Percentiles rank a stretch among this genome's conserved stretches.
Conservation (phyloP, 2,888 invertebrate genomes). For the Platyscelio sp. region DNA sequence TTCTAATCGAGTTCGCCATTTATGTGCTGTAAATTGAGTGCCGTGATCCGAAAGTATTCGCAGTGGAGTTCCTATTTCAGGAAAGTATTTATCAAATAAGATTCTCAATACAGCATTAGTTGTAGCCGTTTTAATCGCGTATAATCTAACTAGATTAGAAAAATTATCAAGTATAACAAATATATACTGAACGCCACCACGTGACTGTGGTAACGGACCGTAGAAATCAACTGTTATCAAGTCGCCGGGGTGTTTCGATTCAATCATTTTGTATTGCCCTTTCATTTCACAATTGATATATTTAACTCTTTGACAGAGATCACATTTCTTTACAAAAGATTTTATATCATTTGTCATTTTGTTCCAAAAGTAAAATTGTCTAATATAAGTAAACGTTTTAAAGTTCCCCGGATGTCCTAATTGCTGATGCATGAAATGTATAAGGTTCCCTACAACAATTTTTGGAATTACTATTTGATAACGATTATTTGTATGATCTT, state of each 20-base stretch:
- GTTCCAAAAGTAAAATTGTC: slow-evolving; percentile 61
- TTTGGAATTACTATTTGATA: slow-evolving; percentile 14
- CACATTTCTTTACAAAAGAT: slow-evolving; percentile 26
- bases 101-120: too few relatives aligned
- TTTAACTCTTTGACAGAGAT: slow-evolving; percentile 23
- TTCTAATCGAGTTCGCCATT: too few relatives aligned
- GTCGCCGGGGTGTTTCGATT: too few relatives aligned
- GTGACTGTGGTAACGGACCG: slow-evolving; percentile 25
- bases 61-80: too few relatives aligned
- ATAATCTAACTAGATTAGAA: slow-evolving; percentile 15
- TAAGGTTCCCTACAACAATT: background rate
- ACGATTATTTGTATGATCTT: background rate
- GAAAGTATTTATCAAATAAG: slow-evolving; percentile 32
- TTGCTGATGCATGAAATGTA: background rate
- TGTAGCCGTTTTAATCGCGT: background rate
- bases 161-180: slow-evolving; percentile 32
- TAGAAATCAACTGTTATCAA: slow-evolving; percentile 33
- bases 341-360: slow-evolving; percentile 46
- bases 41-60: too few relatives aligned
- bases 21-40: too few relatives aligned
- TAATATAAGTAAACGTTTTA: slow-evolving; percentile 59
- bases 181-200: slow-evolving; percentile 14
- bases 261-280: slow-evolving; percentile 10
- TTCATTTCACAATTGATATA: slow-evolving; percentile 19
- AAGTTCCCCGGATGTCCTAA: slow-evolving; percentile 32